Conservation (phyloP, 2,113 vertebrate species). For the Sinocyclocheilus maitianheensis region DNA sequence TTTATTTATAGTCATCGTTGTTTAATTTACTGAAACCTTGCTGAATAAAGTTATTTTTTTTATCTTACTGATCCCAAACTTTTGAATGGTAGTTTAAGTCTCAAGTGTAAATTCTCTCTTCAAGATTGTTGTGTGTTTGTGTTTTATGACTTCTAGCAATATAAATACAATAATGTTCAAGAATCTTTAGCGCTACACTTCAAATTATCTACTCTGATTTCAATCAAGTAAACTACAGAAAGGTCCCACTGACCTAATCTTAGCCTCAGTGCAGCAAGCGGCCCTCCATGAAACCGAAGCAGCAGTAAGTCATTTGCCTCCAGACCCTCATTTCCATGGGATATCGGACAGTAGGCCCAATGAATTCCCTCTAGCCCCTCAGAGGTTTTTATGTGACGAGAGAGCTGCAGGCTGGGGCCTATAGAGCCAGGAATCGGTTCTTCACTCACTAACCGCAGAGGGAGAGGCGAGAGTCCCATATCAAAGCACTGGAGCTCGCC, state of each 20-base stretch:
- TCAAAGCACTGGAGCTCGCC: slow-evolving; percentile 92
- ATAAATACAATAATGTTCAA: neutral
- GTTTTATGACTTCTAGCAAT: neutral
- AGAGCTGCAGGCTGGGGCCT: slow-evolving; percentile 78
- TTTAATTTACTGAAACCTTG: neutral
- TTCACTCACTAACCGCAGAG: slow-evolving; percentile 83
- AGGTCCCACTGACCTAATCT: slow-evolving; percentile 80
- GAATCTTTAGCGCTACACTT: neutral
- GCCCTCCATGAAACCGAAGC: slow-evolving; percentile 84
- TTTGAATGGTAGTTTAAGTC: neutral
- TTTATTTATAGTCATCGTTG: neutral
- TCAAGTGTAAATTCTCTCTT: neutral
- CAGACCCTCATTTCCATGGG: slow-evolving; percentile 62
- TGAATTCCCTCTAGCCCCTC: slow-evolving; percentile 82
- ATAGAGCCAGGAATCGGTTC: slow-evolving; percentile 69
- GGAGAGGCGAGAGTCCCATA: slow-evolving; percentile 83
- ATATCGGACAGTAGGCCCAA: slow-evolving; percentile 75
- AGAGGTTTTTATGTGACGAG: slow-evolving; percentile 75
- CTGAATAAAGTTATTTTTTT: neutral
- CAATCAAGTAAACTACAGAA: neutral
- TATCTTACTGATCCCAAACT: neutral
- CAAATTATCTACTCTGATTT: neutral
- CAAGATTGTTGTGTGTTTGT: neutral
- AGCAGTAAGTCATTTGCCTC: slow-evolving; percentile 77
- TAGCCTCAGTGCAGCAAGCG: slow-evolving; percentile 84